Conservation (phyloP, 2,888 invertebrate genomes). For the Unio pictorum region DNA sequence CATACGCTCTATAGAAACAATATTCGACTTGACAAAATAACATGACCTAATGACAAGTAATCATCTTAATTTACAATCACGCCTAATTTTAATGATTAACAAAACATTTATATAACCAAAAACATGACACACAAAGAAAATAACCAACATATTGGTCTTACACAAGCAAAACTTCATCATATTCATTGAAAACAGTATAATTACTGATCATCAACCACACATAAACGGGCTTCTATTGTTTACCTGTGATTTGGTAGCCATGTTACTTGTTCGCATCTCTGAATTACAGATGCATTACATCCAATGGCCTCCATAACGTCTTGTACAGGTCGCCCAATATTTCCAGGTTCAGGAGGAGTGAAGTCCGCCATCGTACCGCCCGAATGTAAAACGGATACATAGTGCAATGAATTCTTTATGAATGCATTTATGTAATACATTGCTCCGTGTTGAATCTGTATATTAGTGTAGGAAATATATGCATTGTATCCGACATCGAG, state of each 20-base stretch:
- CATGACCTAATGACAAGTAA: no score
- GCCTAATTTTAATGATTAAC: no score
- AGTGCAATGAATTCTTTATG: constrained; percentile 45
- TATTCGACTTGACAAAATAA: no score
- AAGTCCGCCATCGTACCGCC: constrained; percentile 49
- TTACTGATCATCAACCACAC: neutral
- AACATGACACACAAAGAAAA: no score
- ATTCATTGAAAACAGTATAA: no score
- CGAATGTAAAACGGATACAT: constrained; percentile 36
- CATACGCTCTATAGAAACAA: no score
- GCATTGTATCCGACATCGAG: constrained; percentile 41
- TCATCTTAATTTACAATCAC: no score
- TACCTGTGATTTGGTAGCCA: constrained; percentile 44
- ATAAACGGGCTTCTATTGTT: neutral
- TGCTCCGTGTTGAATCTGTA: constrained; percentile 38
- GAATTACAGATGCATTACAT: constrained; percentile 45
- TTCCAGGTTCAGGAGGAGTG: constrained; percentile 51
- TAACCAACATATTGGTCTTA: no score
- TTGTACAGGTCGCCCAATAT: constrained; percentile 18
- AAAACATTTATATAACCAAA: no score
- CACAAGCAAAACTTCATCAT: no score
- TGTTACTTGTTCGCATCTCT: constrained; percentile 42
- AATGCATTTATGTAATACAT: constrained; percentile 45
- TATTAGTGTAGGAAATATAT: constrained; percentile 28
- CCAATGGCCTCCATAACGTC: constrained; percentile 33